phyloP scores from a whole-genome alignment of 2,113 vertebrate genomes.

The Boulengeromyrus knoepffleri region DNA sequence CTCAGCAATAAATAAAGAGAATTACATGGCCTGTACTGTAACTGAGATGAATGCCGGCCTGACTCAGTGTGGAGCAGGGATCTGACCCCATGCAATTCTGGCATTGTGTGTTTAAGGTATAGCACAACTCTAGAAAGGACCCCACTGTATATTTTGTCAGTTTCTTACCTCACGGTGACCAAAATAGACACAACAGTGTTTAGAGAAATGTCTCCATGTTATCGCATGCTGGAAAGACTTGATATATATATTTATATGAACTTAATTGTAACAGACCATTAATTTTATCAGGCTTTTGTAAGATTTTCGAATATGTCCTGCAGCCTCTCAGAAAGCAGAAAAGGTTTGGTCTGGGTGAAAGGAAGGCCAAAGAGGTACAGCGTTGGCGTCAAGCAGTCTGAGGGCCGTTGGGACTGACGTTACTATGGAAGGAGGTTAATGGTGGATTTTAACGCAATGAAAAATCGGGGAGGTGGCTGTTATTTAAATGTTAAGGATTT shows the following conservation, averaged over 20 bases:
- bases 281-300: background rate
- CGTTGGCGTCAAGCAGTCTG: background rate
- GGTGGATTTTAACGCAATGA: background rate
- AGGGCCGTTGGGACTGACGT: too few relatives aligned
- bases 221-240: background rate
- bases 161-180: constrained; percentile 13
- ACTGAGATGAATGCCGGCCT: background rate
- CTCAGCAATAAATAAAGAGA: background rate
- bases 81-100: background rate
- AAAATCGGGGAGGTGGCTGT: background rate
- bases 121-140: background rate
- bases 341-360: background rate
- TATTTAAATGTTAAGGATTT: background rate
- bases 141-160: constrained; percentile 1
- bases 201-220: background rate
- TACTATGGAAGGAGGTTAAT: background rate
- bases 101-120: background rate
- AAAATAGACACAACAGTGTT: constrained; percentile 3
- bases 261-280: constrained; percentile 16
- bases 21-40: background rate
- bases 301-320: background rate
- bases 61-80: background rate
- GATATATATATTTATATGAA: constrained; percentile 2
- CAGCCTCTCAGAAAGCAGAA: too few relatives aligned
- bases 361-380: background rate